Evolutionary conservation across 1,140 invertebrate species (phyloP).

Genomic region (Uloborus diversus): DNA sequence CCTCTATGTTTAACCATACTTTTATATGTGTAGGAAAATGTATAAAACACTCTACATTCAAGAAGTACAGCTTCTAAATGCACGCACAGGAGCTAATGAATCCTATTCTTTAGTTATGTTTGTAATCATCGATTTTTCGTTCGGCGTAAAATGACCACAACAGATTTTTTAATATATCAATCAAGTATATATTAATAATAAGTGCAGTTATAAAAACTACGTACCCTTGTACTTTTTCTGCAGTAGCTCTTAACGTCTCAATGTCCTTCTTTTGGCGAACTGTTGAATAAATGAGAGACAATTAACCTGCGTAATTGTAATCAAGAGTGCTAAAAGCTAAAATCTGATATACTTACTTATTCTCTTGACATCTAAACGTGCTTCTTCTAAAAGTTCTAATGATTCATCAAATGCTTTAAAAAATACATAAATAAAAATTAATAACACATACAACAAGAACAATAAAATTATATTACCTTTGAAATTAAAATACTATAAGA

Average conservation of each 20-base stretch:
- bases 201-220: not conserved
- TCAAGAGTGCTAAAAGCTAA: not conserved
- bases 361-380: conserved; percentile 24
- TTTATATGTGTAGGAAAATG: no score
- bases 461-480: not conserved
- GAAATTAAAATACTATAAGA: no score
- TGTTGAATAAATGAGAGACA: conserved; percentile 5
- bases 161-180: no score
- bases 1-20: no score
- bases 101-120: no score
- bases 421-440: not conserved
- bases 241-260: conserved; percentile 30
- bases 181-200: no score
- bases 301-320: no score
- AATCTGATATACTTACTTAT: conserved; percentile 28
- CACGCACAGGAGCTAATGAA: no score
- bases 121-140: no score
- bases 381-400: conserved; percentile 33
- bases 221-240: conserved; percentile 39
- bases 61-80: no score
- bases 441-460: not conserved
- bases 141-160: no score
- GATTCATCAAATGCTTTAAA: conserved; percentile 45
- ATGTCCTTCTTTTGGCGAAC: conserved; percentile 42
- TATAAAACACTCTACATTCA: no score